phyloP scores from a whole-genome alignment of 2,797 vertebrate genomes.

The Perodicticus potto region DNA sequence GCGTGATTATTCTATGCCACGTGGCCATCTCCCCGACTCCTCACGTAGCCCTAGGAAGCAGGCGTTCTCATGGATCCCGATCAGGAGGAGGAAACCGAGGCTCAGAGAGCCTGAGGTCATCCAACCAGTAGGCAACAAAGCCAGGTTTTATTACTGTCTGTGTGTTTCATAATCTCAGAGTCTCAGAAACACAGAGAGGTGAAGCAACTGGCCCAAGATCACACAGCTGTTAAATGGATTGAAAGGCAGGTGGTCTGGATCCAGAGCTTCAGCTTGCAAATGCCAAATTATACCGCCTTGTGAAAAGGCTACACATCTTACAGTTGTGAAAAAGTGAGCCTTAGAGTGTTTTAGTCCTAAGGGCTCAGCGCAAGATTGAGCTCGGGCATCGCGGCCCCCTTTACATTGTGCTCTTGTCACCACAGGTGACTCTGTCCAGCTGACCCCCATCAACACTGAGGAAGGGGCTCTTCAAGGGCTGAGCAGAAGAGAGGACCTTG shows the following conservation, averaged over 20 bases:
- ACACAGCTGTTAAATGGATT: neutral
- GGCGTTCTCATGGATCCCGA: neutral
- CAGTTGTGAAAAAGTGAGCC: neutral
- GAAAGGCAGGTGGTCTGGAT: neutral
- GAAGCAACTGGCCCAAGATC: neutral
- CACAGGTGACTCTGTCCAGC: rapidly evolving
- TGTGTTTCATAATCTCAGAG: neutral
- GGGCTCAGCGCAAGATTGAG: neutral
- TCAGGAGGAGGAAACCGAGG: neutral
- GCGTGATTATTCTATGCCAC: rapidly evolving
- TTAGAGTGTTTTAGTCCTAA: rapidly evolving
- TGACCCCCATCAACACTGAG: neutral
- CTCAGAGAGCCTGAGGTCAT: neutral
- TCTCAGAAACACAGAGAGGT: constrained; percentile 3
- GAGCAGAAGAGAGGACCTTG: neutral
- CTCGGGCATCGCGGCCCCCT: neutral
- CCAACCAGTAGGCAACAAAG: no score
- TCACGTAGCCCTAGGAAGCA: rapidly evolving
- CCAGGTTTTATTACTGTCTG: rapidly evolving
- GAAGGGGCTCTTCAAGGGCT: rapidly evolving
- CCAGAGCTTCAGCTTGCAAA: neutral
- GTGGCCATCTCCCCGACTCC: rapidly evolving
- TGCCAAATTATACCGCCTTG: rapidly evolving
- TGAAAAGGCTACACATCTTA: rapidly evolving
- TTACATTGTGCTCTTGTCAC: no score